Percentiles rank a stretch among this genome's conserved stretches.
phyloP scores from a whole-genome alignment of 1,140 invertebrate species.

The Hetaerina americana region DNA sequence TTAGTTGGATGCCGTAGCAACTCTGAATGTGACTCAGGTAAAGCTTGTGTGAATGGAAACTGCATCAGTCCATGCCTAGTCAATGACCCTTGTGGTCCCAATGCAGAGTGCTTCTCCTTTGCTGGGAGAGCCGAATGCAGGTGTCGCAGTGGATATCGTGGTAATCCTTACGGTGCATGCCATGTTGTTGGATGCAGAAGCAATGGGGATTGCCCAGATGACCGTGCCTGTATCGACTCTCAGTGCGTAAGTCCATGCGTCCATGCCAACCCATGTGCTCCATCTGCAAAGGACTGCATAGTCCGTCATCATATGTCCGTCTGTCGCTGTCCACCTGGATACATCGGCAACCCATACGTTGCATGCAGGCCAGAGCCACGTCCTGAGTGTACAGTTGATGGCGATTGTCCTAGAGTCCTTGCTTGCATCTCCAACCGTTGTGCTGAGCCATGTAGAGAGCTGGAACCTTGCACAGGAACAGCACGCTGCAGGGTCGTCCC shows the following conservation, averaged over 20 bases:
- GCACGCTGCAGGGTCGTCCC: slow-evolving; percentile 62
- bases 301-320: slow-evolving; percentile 67
- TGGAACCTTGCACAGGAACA: slow-evolving; percentile 66
- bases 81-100: slow-evolving; percentile 63
- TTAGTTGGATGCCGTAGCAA: slow-evolving; percentile 63
- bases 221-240: slow-evolving; percentile 70
- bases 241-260: slow-evolving; percentile 78
- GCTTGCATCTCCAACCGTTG: slow-evolving; percentile 74
- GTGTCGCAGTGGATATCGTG: slow-evolving; percentile 64
- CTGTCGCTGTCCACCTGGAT: slow-evolving; percentile 59
- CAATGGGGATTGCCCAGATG: slow-evolving; percentile 73
- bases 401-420: slow-evolving; percentile 60
- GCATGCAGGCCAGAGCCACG: slow-evolving; percentile 54
- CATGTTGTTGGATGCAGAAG: slow-evolving; percentile 71
- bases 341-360: slow-evolving; percentile 67
- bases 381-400: slow-evolving; percentile 65
- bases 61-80: slow-evolving; percentile 72
- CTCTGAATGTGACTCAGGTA: slow-evolving; percentile 62
- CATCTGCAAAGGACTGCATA: slow-evolving; percentile 52
- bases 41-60: slow-evolving; percentile 69
- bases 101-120: slow-evolving; percentile 68
- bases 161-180: slow-evolving; percentile 64
- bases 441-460: slow-evolving; percentile 61
- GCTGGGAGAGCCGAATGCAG: slow-evolving; percentile 63
- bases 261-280: slow-evolving; percentile 53